These are phyloP conservation scores for Pipra filicauda DNA, from an alignment of 2,113 vertebrate genomes.

Conservation along the genomic window DNA sequence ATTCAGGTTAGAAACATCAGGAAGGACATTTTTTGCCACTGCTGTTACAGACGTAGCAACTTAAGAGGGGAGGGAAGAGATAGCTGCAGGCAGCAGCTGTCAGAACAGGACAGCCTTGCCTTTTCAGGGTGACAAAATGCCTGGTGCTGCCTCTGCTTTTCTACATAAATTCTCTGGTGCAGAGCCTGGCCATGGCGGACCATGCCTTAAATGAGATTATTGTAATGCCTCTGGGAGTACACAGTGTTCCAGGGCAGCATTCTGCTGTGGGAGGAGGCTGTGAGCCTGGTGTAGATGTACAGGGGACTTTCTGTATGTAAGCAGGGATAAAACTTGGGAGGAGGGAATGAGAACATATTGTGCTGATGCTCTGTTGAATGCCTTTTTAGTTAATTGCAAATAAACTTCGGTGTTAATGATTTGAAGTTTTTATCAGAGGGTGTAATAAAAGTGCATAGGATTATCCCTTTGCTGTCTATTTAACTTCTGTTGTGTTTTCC, in stretches of 20 bases:
- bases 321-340: not conserved
- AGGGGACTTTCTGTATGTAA: not conserved
- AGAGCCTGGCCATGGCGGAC: not conserved
- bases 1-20: not conserved
- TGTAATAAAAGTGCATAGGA: not conserved
- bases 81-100: not conserved
- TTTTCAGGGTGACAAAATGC: not conserved
- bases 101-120: not conserved
- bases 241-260: not conserved
- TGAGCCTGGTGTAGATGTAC: rapidly evolving
- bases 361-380: not conserved
- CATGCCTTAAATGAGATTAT: not conserved
- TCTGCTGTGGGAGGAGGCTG: not conserved
- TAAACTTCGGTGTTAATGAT: not conserved
- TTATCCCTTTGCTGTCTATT: not conserved
- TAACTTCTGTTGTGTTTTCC: not conserved
- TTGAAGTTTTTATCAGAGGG: not conserved
- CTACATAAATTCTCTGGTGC: not conserved
- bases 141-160: not conserved
- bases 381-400: not conserved
- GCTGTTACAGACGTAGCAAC: not conserved
- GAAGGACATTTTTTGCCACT: not conserved
- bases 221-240: not conserved
- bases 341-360: not conserved
- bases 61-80: not conserved